Conservation (phyloP, 2,113 vertebrate species). For the Desmodus rotundus region DNA sequence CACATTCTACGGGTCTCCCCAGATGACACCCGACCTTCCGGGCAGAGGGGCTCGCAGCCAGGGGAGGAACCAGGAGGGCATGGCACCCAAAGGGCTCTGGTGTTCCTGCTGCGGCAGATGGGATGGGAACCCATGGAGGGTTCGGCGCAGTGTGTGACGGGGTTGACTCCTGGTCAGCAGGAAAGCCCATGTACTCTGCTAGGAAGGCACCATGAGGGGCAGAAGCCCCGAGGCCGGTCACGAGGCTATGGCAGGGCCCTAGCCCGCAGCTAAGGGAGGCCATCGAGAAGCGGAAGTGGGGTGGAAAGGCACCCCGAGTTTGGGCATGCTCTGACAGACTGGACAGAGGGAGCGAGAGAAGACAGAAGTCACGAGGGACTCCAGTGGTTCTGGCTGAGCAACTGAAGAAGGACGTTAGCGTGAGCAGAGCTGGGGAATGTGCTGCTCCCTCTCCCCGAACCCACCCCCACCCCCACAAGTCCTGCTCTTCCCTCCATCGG, state of each 20-base stretch:
- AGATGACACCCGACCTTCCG: not conserved
- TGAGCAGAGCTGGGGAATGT: not conserved
- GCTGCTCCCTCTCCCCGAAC: not conserved
- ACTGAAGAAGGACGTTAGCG: not conserved
- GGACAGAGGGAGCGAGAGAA: not conserved
- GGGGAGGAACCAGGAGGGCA: not conserved
- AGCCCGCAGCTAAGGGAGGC: not conserved
- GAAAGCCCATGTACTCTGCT: not conserved
- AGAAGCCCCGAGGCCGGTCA: not conserved
- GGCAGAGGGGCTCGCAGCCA: not conserved
- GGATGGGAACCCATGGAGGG: not conserved
- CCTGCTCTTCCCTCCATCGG: not conserved
- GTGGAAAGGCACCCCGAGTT: rapidly evolving
- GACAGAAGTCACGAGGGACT: not conserved
- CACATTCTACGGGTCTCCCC: too few relatives aligned
- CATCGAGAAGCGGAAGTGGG: not conserved
- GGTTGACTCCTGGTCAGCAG: not conserved
- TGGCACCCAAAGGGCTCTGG: not conserved
- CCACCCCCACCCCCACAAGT: not conserved
- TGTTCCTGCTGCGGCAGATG: too few relatives aligned
- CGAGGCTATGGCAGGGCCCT: not conserved
- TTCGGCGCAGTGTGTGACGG: not conserved
- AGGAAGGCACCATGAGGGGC: not conserved
- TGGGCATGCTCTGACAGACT: not conserved
- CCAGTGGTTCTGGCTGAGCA: not conserved